Evolutionary conservation across 2,113 vertebrate species (phyloP).

Genomic region (Austrofundulus limnaeus): DNA sequence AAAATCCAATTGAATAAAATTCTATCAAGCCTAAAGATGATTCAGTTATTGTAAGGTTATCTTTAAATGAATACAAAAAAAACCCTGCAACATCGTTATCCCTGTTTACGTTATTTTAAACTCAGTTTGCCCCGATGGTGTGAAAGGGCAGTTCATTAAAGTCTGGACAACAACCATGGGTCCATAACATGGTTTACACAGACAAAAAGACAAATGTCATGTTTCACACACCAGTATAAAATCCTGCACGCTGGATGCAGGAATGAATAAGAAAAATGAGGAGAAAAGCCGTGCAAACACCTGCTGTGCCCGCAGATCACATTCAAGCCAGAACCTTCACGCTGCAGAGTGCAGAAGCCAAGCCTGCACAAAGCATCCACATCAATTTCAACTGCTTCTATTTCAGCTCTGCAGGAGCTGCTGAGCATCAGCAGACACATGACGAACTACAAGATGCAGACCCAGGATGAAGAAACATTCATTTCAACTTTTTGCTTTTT

Average conservation of each 20-base stretch:
- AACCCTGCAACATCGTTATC: not conserved
- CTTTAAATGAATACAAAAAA: not conserved
- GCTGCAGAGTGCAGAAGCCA: not conserved
- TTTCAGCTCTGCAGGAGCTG: not conserved
- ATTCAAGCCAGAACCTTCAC: not conserved
- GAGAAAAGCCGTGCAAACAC: not conserved
- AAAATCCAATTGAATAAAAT: too few species aligned
- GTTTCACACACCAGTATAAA: not conserved
- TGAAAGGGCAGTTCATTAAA: too few species aligned
- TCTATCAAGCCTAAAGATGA: too few species aligned
- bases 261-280: not conserved
- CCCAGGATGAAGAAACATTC: too few species aligned
- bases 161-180: not conserved
- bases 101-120: not conserved
- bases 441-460: too few species aligned
- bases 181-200: not conserved
- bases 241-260: not conserved
- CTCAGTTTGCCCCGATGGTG: too few species aligned
- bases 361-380: not conserved
- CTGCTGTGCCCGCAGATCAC: not conserved
- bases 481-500: too few species aligned
- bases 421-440: not conserved
- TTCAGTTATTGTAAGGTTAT: not conserved
- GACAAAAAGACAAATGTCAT: not conserved
- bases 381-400: not conserved